Evolutionary conservation across 2,888 invertebrate species (phyloP), one percentile per base, ranked within the genome.

Genomic region (Andrena trimmerana): DNA sequence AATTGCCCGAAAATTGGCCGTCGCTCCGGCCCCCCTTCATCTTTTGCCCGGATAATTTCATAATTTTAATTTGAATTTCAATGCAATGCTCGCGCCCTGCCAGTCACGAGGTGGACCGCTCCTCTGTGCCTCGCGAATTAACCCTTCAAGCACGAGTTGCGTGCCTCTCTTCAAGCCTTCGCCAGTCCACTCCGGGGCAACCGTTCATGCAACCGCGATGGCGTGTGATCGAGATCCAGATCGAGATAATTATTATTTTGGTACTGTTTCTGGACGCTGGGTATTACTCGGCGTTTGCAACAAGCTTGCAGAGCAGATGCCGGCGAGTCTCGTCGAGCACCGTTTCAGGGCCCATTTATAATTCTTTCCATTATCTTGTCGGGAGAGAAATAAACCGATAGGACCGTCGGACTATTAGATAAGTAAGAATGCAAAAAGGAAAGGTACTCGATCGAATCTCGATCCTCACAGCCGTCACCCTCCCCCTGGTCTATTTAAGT

Each of bases 1-100:
- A 93, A 93, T 93, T 93, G 91, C 89, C 88, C 87, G 92, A 93
- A 93, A 94, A 93, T 93, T 93, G 92, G 87, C 89, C 90, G 78
- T 70, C 81, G 73, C 88, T 87, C 89, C 79, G 60, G 57, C 69
- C 74, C 50, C 50, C 57, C 52, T 62, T 65, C 70, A 72, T 84
- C 71, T 83, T 83, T 90, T 90, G 88, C 81, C 75, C 80, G 81
- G 88, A 91, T 91, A 91, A 92, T 92, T 92, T 92, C 89, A 92
- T 92, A 92, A 93, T 93, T 93, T 93, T 93, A 93, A 94, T 93
- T 93, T 92, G 92, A 92, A 93, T 92, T 93, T 93, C 92, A 89
- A 87, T 85, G 73, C 80, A 79, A 75, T 70, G 48, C 81, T 74
- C 65, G 71, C 65, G 42, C 48, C 73, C 54, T 50, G 69, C 50